These are phyloP conservation scores for Aporrectodea caliginosa DNA, from an alignment of 1,140 invertebrate species.

Conservation along the genomic window DNA sequence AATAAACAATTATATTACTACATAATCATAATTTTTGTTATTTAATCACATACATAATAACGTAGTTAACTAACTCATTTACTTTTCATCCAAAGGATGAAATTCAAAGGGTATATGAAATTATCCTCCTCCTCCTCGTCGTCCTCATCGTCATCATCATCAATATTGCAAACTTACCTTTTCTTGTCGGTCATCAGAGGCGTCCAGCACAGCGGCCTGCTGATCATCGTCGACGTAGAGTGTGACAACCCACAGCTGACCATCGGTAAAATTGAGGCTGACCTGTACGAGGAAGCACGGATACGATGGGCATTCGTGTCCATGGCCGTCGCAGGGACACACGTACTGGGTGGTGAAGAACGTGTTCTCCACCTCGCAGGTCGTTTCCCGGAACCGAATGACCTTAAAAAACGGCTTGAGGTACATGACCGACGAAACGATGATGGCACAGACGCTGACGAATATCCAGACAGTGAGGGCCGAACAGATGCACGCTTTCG, in stretches of 20 bases:
- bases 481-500: slow-evolving; percentile 8
- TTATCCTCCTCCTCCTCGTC: no score
- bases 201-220: not conserved
- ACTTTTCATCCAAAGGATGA: no score
- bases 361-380: slow-evolving; percentile 11
- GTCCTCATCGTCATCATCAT: no score
- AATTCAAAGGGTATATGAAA: no score
- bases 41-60: no score
- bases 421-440: slow-evolving; percentile 17
- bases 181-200: slow-evolving; percentile 1
- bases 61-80: no score
- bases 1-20: no score
- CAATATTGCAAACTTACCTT: no score
- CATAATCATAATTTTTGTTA: no score
- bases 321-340: slow-evolving; percentile 9
- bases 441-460: not conserved
- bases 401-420: slow-evolving; percentile 7
- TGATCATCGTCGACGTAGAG: slow-evolving; percentile 10
- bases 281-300: slow-evolving; percentile 17
- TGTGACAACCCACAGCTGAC: not conserved
- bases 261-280: slow-evolving; percentile 7
- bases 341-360: slow-evolving; percentile 11
- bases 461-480: slow-evolving; percentile 12
- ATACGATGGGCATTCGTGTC: not conserved
- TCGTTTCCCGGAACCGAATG: not conserved